A percentile compares a stretch with the other conserved stretches of the same genome.
These are phyloP conservation scores for Eupsittula cactorum DNA, from an alignment of 2,113 vertebrate genomes.

Conservation along the genomic window DNA sequence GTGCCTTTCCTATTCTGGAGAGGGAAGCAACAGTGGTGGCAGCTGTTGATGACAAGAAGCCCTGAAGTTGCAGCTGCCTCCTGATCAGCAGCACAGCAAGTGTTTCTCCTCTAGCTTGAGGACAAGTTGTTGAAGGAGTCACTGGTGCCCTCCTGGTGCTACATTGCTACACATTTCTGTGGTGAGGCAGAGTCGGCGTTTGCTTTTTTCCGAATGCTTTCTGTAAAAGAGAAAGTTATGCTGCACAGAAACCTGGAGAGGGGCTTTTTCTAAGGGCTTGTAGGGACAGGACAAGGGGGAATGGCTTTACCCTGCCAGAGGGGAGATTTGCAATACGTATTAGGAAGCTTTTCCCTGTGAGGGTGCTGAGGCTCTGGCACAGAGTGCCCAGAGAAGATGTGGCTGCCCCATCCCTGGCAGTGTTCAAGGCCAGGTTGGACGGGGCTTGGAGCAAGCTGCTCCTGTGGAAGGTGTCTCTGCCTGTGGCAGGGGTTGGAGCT, in stretches of 20 bases:
- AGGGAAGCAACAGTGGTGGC: neutral
- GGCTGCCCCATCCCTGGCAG: neutral
- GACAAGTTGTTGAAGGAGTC: neutral
- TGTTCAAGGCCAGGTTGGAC: neutral
- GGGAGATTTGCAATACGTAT: neutral
- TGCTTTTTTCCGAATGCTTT: slow-evolving; percentile 85
- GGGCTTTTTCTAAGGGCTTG: neutral
- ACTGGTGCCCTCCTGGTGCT: neutral
- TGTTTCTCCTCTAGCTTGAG: neutral
- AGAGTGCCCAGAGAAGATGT: neutral
- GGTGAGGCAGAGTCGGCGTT: slow-evolving; percentile 76
- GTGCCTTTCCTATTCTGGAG: neutral
- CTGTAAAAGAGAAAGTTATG: slow-evolving; percentile 64
- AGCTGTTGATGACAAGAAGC: neutral
- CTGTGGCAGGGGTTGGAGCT: neutral
- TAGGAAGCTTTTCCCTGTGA: neutral
- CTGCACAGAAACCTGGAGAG: neutral
- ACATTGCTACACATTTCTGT: slow-evolving; percentile 84
- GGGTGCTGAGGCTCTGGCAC: neutral
- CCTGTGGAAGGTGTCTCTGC: neutral
- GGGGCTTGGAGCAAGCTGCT: no score
- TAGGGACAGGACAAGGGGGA: neutral
- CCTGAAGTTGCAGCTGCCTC: neutral
- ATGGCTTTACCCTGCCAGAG: neutral
- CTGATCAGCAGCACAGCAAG: neutral